These are phyloP conservation scores for Anguilla marmorata DNA, from an alignment of 2,797 vertebrate genomes.

Conservation along the genomic window DNA sequence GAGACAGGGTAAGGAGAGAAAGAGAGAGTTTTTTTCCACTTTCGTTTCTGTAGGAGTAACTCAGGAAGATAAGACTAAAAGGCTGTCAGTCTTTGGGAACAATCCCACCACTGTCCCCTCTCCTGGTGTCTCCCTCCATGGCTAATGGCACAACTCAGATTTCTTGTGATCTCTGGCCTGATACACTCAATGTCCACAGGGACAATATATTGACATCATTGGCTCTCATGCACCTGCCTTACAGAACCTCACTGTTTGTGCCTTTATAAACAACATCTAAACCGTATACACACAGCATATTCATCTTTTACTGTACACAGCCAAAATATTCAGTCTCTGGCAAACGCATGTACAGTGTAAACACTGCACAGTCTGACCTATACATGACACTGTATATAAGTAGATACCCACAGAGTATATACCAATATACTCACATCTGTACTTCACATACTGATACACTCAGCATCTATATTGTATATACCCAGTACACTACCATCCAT, in stretches of 20 bases:
- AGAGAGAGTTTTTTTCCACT: constrained; percentile 68
- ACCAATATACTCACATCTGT: not conserved
- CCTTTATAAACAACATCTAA: constrained; percentile 11
- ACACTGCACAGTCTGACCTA: not conserved
- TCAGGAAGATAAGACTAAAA: constrained; percentile 82
- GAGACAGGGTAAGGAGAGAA: constrained; percentile 66
- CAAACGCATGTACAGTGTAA: not conserved
- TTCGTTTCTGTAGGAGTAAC: constrained; percentile 80
- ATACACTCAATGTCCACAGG: constrained; percentile 73
- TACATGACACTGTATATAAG: not conserved
- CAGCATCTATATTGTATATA: not conserved
- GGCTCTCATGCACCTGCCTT: constrained; percentile 11
- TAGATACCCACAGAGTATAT: not conserved
- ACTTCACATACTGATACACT: not conserved
- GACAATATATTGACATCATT: constrained; percentile 61
- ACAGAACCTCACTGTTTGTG: constrained; percentile 6
- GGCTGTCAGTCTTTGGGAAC: constrained; percentile 80
- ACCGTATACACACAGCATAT: not conserved
- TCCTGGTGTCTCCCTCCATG: constrained; percentile 50
- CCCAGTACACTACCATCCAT: not conserved
- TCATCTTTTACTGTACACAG: not conserved
- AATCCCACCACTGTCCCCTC: constrained; percentile 75
- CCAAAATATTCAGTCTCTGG: not conserved
- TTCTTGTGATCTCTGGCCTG: constrained; percentile 72
- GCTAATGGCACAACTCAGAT: constrained; percentile 80